Conservation (phyloP, 2,797 vertebrate genomes). For the Gila robusta region DNA sequence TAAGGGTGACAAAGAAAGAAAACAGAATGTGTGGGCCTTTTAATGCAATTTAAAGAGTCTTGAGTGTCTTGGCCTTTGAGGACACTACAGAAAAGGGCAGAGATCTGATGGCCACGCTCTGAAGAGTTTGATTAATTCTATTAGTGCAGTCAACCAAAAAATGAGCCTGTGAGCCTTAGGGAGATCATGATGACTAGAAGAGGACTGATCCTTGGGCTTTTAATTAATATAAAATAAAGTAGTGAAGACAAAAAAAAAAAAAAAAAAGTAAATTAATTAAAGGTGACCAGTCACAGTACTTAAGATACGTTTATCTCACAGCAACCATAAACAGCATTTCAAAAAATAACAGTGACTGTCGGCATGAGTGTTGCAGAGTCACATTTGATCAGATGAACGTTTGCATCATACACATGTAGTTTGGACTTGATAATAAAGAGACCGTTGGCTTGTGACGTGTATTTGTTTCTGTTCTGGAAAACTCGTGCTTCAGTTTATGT, state of each 20-base stretch:
- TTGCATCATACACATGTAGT: slow-evolving; percentile 9
- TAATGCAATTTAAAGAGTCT: slow-evolving; percentile 10
- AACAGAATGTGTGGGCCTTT: slow-evolving; percentile 16
- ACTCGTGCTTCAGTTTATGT: slow-evolving; percentile 5
- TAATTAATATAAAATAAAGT: neutral
- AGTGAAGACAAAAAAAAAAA: neutral
- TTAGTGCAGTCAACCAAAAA: slow-evolving; percentile 42
- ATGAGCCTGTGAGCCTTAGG: slow-evolving; percentile 5
- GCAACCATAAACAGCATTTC: neutral
- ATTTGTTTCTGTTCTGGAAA: slow-evolving; percentile 2
- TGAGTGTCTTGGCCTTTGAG: slow-evolving; percentile 48
- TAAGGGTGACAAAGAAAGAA: slow-evolving; percentile 14
- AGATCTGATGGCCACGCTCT: slow-evolving; percentile 25
- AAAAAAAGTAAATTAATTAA: neutral
- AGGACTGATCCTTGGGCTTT: neutral
- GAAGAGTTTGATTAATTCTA: slow-evolving; percentile 42
- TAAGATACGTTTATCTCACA: neutral
- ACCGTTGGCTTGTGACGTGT: neutral
- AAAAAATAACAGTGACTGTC: slow-evolving; percentile 22
- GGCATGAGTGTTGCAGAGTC: neutral
- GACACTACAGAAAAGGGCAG: slow-evolving; percentile 37
- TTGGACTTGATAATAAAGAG: neutral
- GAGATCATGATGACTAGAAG: neutral
- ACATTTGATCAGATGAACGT: neutral
- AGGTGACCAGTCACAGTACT: neutral